phyloP scores from a whole-genome alignment of 1,140 invertebrate genomes.

The Dendroctonus valens region DNA sequence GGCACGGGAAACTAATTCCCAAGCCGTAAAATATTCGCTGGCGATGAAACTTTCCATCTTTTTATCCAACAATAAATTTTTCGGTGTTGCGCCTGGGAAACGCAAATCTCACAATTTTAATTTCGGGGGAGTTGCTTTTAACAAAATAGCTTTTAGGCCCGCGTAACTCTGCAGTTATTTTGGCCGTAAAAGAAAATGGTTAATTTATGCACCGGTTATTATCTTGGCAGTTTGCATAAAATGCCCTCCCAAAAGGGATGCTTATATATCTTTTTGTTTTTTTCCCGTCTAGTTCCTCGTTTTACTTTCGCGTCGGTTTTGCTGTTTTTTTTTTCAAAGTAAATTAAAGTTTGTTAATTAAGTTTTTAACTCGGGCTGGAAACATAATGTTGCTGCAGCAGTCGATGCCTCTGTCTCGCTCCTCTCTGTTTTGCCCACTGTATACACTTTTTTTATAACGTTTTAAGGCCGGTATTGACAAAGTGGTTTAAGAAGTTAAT shows the following conservation, averaged over 20 bases:
- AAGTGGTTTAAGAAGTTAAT: no score
- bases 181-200: slow-evolving; percentile 35
- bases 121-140: slow-evolving; percentile 34
- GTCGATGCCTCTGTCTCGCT: no score
- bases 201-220: slow-evolving; percentile 38
- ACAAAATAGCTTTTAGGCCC: slow-evolving; percentile 35
- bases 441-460: no score
- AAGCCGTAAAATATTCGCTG: no score
- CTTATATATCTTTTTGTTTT: slow-evolving; percentile 35
- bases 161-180: slow-evolving; percentile 35
- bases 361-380: slow-evolving; percentile 23
- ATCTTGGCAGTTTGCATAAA: slow-evolving; percentile 37
- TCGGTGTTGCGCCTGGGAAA: slow-evolving; percentile 18
- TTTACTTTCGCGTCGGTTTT: slow-evolving; percentile 31
- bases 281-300: slow-evolving; percentile 2
- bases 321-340: slow-evolving; percentile 21
- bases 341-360: slow-evolving; percentile 37
- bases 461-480: no score
- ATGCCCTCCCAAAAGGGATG: slow-evolving; percentile 29
- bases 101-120: slow-evolving; percentile 35
- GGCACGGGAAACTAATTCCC: no score
- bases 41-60: slow-evolving; percentile 21
- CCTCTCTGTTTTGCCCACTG: no score
- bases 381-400: no score
- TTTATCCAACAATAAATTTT: slow-evolving; percentile 32